phyloP scores from a whole-genome alignment of 2,797 vertebrate species.

The Anolis apletophallus region DNA sequence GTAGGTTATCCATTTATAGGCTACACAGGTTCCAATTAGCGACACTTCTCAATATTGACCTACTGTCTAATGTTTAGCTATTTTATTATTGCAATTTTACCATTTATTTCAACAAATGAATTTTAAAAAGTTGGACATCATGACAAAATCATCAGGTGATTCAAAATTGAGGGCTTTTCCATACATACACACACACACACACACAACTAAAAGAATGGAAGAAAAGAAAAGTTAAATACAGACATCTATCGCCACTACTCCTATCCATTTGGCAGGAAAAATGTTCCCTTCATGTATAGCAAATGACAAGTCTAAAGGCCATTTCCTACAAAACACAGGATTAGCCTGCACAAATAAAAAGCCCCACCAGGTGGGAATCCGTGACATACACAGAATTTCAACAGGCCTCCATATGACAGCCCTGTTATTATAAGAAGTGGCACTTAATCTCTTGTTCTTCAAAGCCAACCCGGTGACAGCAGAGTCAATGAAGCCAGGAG shows the following conservation, averaged over 20 bases:
- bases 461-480: constrained; percentile 23
- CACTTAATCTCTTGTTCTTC: constrained; percentile 8
- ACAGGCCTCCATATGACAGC: neutral
- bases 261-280: neutral
- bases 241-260: neutral
- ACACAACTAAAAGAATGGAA: neutral
- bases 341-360: neutral
- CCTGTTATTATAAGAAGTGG: neutral
- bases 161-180: neutral
- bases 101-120: neutral
- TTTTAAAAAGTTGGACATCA: neutral
- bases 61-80: neutral
- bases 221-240: neutral
- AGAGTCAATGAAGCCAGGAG: constrained; percentile 49
- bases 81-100: neutral
- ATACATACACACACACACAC: constrained; percentile 1
- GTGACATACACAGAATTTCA: neutral
- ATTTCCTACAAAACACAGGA: neutral
- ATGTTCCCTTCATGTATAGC: too few relatives aligned
- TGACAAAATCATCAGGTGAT: neutral
- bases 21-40: neutral
- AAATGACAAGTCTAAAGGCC: too few relatives aligned
- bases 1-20: neutral
- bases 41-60: neutral
- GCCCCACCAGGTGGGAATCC: neutral